Evolutionary conservation across 2,888 invertebrate genomes (phyloP).

Genomic region (Philaethria dido): DNA sequence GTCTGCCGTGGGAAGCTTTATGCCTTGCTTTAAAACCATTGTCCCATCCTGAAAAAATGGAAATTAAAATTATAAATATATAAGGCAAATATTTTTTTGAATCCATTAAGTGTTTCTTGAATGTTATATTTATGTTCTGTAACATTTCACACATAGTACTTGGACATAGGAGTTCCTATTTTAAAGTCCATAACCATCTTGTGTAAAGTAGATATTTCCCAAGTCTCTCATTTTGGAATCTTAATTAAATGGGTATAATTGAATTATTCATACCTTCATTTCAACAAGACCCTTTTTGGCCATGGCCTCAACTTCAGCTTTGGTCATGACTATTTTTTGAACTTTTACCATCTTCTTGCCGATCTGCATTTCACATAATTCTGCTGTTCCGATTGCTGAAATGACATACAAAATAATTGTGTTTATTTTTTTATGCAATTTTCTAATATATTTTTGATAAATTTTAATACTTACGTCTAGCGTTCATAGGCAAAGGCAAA

Average conservation of each 20-base stretch:
- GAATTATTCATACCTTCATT: constrained; percentile 72
- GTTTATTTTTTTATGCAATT: no score
- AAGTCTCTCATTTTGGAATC: not conserved
- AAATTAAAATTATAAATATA: not conserved
- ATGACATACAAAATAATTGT: constrained; percentile 30
- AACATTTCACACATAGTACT: no score
- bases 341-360: constrained; percentile 86
- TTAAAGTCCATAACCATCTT: no score
- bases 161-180: no score
- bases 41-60: constrained; percentile 69
- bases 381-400: constrained; percentile 57
- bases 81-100: no score
- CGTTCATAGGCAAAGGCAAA: constrained; percentile 64
- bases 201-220: not conserved
- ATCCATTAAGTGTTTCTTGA: no score
- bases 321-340: constrained; percentile 87
- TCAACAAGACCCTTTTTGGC: constrained; percentile 86
- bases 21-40: constrained; percentile 78
- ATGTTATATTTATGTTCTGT: no score
- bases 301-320: constrained; percentile 87
- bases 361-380: constrained; percentile 81
- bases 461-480: constrained; percentile 62
- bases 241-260: not conserved
- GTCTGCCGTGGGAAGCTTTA: constrained; percentile 68
- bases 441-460: not conserved